Evolutionary conservation across 2,888 invertebrate genomes (phyloP), one percentile per base, ranked within the genome.

Genomic region (Drosophila quinaria): DNA sequence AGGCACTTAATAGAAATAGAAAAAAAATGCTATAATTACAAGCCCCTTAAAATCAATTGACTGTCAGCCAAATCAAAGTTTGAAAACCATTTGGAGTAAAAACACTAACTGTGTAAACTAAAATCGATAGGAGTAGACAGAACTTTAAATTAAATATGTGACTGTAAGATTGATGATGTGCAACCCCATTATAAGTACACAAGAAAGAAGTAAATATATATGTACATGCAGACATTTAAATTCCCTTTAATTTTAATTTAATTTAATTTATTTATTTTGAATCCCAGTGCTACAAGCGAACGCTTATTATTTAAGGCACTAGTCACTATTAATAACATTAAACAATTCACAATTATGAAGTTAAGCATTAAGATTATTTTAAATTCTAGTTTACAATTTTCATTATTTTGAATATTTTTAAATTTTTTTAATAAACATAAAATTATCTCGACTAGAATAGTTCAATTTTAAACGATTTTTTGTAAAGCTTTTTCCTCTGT

Each of bases 101-200:
- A 13, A 22, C 19, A 2, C 11, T 25, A 17, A 37, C 22, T 52
- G 51, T 25, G 19, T 10, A 17, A 58, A 41, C 35, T 42, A 33
- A 74, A 68, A 70, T 71, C 69, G 15, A 75, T 64, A 47, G 13
- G 1, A 19, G 10, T 31, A 44, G 33, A 8, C n/a, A 9, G 4
- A 41, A 47, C 13, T 49, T 62, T 59, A 44, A 17, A 56, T 56
- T 70, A 29, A 22, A 63, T 31, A 51, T 47, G 54, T 15, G 31
- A 6, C 60, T 65, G 8, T 4, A 56, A 61, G 77, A 74, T 76
- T 60, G 47, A 64, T 71, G 59, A 64, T 70, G 46, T 1, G 25
- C 33, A 31, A n/a, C 42, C 29, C 10, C 22, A 9, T 55, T 31
- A 4, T 22, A 10, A 9, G 15, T 15, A 10, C 10, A 15, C n/a